Evolutionary conservation across 64 coral and sea anemone genomes (phyloP), one percentile per base, ranked within the genome.

Genomic region (Hydrozoanthus tunicans): DNA sequence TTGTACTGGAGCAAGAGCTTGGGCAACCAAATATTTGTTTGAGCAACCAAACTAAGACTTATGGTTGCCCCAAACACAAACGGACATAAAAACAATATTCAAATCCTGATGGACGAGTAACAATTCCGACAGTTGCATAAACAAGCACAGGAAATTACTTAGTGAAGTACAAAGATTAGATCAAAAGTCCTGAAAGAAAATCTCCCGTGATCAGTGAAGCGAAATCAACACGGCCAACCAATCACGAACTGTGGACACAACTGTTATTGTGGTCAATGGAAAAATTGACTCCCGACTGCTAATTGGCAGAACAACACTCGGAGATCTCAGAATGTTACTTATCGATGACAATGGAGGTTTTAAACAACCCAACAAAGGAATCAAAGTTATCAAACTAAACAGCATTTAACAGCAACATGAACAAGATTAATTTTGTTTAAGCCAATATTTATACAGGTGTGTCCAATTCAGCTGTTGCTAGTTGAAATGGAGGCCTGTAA

Each of bases 201-300:
- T 53, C 26, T 89, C 83, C 63, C 8, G 85, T 93, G n/a, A 88
- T 89, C 4, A 77, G 91, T 14, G 83, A 93, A 93, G 17, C 10
- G 57, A 88, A 5, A 53, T 81, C 1, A 24, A 32, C 11, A 86
- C 81, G 9, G 8, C 74, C 14, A 93, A 93, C 25, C 27, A 89
- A 63, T 79, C 82, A 13, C 51, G 83, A 79, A 25, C 6, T 14
- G 63, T 70, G 1, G 5, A 12, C 3, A 68, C 91, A 93, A 79
- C 59, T n/a, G 43, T 93, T 13, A 25, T 79, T 4, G 43, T 89
- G 1, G 73, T 89, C 51, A 9, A 77, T 57, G 92, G 86, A 3
- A 81, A 79, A 14, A 91, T 91, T 11, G 90, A 91, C 90, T 94
- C 93, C 0, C 81, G 51, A 75, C 93, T 82, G 59, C 64, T 94